These are phyloP conservation scores for Hetaerina titia DNA, from an alignment of 2,888 invertebrate genomes.

Conservation along the genomic window DNA sequence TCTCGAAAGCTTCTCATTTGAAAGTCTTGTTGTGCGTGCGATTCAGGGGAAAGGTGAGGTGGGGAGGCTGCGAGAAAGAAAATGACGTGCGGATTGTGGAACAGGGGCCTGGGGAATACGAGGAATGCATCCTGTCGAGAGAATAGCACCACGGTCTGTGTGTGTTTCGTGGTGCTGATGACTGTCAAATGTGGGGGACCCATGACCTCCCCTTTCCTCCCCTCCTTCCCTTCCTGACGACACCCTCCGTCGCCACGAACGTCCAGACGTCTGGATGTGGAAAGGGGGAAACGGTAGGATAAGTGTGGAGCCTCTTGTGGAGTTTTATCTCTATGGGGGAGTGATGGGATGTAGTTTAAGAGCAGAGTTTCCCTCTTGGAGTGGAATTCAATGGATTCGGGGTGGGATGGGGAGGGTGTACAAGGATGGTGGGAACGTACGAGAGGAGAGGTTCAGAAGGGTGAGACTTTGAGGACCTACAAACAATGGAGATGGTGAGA, in stretches of 20 bases:
- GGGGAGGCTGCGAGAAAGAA: too few species aligned
- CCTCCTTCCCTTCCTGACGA: not conserved
- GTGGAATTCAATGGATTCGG: not conserved
- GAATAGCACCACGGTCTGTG: not conserved
- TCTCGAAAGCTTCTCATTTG: too few species aligned
- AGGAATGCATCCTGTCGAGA: too few species aligned
- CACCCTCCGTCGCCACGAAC: not conserved
- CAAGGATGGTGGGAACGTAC: not conserved
- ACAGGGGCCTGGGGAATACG: too few species aligned
- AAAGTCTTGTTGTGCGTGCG: too few species aligned
- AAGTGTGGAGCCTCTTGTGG: not conserved
- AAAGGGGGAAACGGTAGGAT: too few species aligned
- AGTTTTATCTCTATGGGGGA: not conserved
- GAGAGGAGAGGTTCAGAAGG: not conserved
- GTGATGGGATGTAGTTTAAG: not conserved
- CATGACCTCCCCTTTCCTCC: not conserved
- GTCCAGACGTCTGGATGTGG: too few species aligned
- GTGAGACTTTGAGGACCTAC: not conserved
- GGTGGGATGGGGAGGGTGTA: not conserved
- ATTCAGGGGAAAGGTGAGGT: too few species aligned
- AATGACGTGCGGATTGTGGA: too few species aligned
- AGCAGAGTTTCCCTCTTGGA: not conserved
- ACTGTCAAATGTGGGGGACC: not conserved
- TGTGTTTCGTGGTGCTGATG: not conserved
- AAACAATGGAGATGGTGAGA: constrained; percentile 23